Conservation (phyloP, 2,888 invertebrate species). For the Andrena flavipes region DNA sequence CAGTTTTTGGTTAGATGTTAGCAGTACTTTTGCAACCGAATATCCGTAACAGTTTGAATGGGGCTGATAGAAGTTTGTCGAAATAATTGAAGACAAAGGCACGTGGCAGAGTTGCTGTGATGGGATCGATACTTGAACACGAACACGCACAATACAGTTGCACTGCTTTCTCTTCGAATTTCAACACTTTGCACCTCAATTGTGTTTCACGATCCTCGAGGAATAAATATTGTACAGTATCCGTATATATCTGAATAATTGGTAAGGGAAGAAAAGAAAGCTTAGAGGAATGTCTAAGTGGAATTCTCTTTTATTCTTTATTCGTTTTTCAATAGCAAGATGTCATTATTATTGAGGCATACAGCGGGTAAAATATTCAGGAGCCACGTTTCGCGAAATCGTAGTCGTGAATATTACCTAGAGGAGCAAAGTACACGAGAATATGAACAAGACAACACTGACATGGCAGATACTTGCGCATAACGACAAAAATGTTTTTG, state of each 20-base stretch:
- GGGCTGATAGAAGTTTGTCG: constrained; percentile 3
- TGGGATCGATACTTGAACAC: constrained; percentile 27
- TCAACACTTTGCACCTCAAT: constrained; percentile 11
- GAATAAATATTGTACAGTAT: background rate
- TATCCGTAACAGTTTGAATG: background rate
- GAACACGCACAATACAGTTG: background rate
- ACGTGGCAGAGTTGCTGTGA: constrained; percentile 25
- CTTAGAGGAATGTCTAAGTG: background rate
- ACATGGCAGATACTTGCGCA: constrained; percentile 1
- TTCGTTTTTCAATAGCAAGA: background rate
- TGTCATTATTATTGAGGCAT: background rate
- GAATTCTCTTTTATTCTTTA: background rate
- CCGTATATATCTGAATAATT: background rate
- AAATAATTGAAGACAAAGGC: background rate
- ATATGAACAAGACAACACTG: background rate
- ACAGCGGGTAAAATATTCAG: background rate
- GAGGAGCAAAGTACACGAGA: background rate
- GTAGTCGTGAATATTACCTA: background rate
- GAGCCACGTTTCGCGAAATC: background rate
- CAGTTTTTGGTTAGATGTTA: background rate
- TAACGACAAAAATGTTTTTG: background rate
- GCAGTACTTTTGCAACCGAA: background rate
- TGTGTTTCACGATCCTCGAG: background rate
- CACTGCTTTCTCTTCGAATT: constrained; percentile 11
- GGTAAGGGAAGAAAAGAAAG: background rate